phyloP scores from a whole-genome alignment of 2,797 vertebrate genomes.

The Tragelaphus eurycerus region DNA sequence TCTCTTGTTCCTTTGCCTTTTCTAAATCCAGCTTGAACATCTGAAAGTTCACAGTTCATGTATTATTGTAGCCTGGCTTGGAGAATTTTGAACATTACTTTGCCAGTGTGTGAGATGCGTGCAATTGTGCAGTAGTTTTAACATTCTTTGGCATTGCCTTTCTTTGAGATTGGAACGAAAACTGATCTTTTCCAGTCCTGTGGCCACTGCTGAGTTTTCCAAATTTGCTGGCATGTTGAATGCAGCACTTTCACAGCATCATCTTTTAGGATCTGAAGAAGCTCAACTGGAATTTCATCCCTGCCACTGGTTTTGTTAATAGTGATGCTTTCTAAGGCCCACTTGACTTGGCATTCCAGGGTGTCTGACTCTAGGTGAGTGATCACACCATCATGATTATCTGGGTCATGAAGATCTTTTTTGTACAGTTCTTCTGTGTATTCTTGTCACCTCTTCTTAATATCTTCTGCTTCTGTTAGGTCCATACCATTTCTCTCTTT shows the following conservation, averaged over 20 bases:
- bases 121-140: not conserved
- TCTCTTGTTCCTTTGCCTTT: not conserved
- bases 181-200: not conserved
- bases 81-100: not conserved
- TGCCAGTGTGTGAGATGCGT: not conserved
- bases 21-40: not conserved
- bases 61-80: not conserved
- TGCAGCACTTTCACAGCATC: not conserved
- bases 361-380: not conserved
- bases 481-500: not conserved
- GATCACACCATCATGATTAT: not conserved
- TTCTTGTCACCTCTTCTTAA: not conserved
- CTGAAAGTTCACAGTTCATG: not conserved
- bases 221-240: not conserved
- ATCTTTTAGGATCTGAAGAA: not conserved
- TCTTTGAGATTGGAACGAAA: not conserved
- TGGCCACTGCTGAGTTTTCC: not conserved
- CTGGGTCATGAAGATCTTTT: not conserved
- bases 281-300: not conserved
- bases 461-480: not conserved
- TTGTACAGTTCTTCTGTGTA: not conserved
- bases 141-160: not conserved
- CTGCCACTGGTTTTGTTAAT: not conserved
- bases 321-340: not conserved
- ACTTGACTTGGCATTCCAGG: not conserved